Conservation (phyloP, 2,113 vertebrate genomes). For the Leptosomus discolor region DNA sequence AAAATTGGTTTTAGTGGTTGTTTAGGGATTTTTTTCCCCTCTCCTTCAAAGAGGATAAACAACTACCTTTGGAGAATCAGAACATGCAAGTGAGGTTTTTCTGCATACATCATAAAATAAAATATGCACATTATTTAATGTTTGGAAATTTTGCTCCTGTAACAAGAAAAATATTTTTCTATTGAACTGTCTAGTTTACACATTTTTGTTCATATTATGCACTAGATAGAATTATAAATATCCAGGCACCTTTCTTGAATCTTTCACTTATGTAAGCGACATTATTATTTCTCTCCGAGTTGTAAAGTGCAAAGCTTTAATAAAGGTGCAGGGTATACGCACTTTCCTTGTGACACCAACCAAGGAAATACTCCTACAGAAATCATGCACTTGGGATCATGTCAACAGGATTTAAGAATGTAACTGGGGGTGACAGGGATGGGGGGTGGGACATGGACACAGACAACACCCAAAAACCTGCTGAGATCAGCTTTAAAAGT, state of each 20-base stretch:
- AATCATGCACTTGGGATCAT: neutral
- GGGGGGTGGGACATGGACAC: accelerated
- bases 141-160: neutral
- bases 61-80: neutral
- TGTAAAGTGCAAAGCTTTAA: neutral
- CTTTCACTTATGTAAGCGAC: neutral
- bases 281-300: neutral
- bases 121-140: neutral
- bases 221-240: neutral
- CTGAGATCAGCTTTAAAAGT: neutral
- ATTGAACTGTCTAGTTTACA: neutral
- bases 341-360: neutral
- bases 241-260: neutral
- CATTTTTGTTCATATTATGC: neutral
- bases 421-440: accelerated
- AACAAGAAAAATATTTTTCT: neutral
- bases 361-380: neutral
- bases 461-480: neutral
- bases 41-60: neutral
- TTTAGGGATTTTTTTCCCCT: accelerated
- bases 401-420: neutral
- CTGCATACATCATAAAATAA: neutral
- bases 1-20: neutral
- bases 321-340: neutral
- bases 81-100: neutral